These are phyloP conservation scores for Anthopleura sola DNA, from an alignment of 64 coral and sea anemone species.

Conservation along the genomic window DNA sequence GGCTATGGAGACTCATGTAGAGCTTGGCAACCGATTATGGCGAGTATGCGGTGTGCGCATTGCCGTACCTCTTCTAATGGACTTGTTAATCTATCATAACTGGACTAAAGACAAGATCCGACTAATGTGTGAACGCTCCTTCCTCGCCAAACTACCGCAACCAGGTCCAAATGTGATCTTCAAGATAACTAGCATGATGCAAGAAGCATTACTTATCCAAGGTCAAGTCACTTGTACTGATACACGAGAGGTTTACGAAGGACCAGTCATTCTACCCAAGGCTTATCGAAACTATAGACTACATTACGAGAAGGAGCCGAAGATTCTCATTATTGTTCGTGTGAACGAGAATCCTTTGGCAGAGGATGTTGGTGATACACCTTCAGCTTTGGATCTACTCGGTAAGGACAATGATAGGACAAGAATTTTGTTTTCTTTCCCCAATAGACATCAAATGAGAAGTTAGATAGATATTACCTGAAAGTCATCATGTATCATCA, in stretches of 20 bases:
- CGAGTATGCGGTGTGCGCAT: constrained; percentile 84
- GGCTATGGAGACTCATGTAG: constrained; percentile 48
- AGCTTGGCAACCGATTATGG: constrained; percentile 74
- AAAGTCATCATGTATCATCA: too few species aligned
- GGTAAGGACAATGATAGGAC: not conserved
- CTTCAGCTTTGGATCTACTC: constrained; percentile 44
- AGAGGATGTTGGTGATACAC: constrained; percentile 54
- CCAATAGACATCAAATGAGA: too few species aligned
- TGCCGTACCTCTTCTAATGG: constrained; percentile 89
- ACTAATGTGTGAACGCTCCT: constrained; percentile 88
- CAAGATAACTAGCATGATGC: constrained; percentile 55
- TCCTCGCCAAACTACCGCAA: constrained; percentile 47
- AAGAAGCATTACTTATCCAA: constrained; percentile 78
- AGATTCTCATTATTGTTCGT: constrained; percentile 69
- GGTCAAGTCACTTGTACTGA: constrained; percentile 58
- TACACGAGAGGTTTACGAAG: constrained; percentile 64
- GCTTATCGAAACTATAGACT: constrained; percentile 56
- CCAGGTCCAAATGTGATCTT: constrained; percentile 31
- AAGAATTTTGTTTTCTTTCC: too few species aligned
- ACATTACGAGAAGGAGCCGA: constrained; percentile 80
- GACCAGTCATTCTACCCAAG: constrained; percentile 61
- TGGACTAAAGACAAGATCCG: constrained; percentile 94
- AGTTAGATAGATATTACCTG: too few species aligned
- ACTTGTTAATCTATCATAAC: constrained; percentile 68
- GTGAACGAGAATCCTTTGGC: constrained; percentile 58